Evolutionary conservation across 2,797 vertebrate genomes (phyloP), one percentile per base, ranked within the genome.

Genomic region (Cygnus olor): DNA sequence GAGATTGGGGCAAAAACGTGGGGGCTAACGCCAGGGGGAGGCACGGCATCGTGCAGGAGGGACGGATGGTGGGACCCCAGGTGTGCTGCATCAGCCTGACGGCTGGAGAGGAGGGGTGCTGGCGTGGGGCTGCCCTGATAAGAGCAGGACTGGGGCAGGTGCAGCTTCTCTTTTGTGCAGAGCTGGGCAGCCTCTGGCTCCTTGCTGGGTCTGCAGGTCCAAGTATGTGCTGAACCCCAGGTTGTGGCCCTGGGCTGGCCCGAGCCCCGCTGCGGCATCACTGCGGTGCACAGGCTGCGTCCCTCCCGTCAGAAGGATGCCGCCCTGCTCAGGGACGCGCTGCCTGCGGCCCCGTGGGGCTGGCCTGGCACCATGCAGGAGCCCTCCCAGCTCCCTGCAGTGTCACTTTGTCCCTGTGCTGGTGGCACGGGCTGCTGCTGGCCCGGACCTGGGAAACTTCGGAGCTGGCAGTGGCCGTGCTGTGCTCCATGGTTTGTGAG

Each of bases 371-470:
- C 51, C 51, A 16, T 16, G 51, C 51, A 53, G 78, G 49, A 74
- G 20, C 28, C 7, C 25, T 42, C 47, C n/a, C 32, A 18, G 53
- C 10, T 51, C n/a, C 15, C 3, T 0, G 3, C 0, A 0, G 10
- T 32, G 18, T 65, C 64, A n/a, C 57, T 25, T 72, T 11, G 6
- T 45, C 17, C 34, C n/a, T 21, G 2, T 36, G 45, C 65, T 3
- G 4, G 60, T 40, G 60, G 60, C 60, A 40, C 7, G 8, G 40
- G 60, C 38, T 63, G 38, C 38, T 53, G 51, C 51, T 53, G 51
- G 25, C 58, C 34, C 9, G 70, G 51, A 42, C 24, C 38, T 2
- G 28, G 54, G 20, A 58, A 20, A 27, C 3, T 2, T 7, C 20
- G 4, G 51, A 25, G 38, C 44, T 34, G 6, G 73, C 1, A 6